These are phyloP conservation scores for Hypsopygia costalis DNA, from an alignment of 2,888 invertebrate species.

Conservation along the genomic window DNA sequence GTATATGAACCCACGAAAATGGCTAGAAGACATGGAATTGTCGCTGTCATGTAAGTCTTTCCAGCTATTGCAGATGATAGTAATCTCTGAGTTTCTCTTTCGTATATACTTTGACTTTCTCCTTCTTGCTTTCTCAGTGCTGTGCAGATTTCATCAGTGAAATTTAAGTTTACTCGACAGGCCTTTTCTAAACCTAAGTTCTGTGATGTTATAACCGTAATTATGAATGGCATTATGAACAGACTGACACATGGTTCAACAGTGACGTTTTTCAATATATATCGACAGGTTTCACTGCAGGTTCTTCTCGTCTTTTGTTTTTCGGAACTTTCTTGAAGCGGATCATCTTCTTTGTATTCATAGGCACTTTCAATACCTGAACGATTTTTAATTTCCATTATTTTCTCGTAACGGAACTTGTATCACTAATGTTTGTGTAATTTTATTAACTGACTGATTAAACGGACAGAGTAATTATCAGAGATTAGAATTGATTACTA, in stretches of 20 bases:
- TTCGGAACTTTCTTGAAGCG: constrained; percentile 10
- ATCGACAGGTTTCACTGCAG: constrained; percentile 7
- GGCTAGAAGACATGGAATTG: constrained; percentile 85
- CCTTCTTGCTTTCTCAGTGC: constrained; percentile 84
- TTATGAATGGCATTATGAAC: constrained; percentile 31
- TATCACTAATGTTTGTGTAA: background rate
- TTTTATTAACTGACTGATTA: constrained; percentile 1
- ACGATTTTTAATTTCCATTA: no score
- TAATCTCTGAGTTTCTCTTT: constrained; percentile 80
- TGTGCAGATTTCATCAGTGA: constrained; percentile 83
- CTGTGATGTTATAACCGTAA: constrained; percentile 84
- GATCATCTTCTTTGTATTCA: constrained; percentile 22
- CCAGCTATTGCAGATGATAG: constrained; percentile 86
- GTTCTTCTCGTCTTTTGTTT: constrained; percentile 8
- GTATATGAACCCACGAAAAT: constrained; percentile 88
- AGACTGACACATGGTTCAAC: constrained; percentile 33
- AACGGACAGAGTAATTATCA: background rate
- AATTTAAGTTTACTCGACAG: constrained; percentile 86
- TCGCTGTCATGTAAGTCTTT: constrained; percentile 87
- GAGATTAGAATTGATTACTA: background rate
- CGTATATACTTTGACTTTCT: constrained; percentile 58
- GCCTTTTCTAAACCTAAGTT: constrained; percentile 89
- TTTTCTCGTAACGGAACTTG: no score
- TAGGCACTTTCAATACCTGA: background rate
- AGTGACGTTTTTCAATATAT: constrained; percentile 22